Base-by-base conservation (phyloP, 2,113 vertebrate species). In the Egretta garzetta region DNA sequence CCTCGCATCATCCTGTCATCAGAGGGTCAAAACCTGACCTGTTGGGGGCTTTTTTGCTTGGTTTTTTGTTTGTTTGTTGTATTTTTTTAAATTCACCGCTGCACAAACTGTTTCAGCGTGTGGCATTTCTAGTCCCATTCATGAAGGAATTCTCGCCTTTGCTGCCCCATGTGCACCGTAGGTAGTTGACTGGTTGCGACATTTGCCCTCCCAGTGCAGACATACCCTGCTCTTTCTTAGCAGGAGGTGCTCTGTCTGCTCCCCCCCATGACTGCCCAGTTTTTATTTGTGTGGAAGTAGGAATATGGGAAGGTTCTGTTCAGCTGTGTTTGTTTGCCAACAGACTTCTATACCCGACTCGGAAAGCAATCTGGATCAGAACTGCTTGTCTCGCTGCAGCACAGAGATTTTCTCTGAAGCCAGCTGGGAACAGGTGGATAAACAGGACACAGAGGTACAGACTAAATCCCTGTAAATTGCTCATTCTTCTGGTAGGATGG, bases 341-440 rank as follows among this genome's bases (percentile, higher is more conserved):
- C 98, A 99, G 99, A 99, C 99, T 81, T 99, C 99, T 94, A 99
- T 99, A 94, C 98, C 99, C 7, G 99, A 99, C 98, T 99, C 98
- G 15, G 99, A 99, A 98, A 99, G 98, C 98, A 99, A 99, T 98
- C 97, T 99, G 98, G 99, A 99, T 98, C 98, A 98, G 95, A 99
- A 99, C 98, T 99, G 99, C 97, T 98, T 99, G 98, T 99, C 99
- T 39, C 99, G 98, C 98, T 99, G 99, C 99, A 99, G 99, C 98
- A 99, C 99, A 93, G 99, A 99, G 98, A 98, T 99, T 96, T 99
- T 99, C 98, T 99, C 99, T 77, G 99, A 99, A 98, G 98, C 99
- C 98, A 99, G 99, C 98, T 99, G 99, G 99, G 99, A 99, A 90
- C 99, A 99, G 98, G 99, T 99, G 98, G 99, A 99, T 98, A 99